phyloP scores from a whole-genome alignment of 2,888 invertebrate species.

The Ornithoptera priamus region DNA sequence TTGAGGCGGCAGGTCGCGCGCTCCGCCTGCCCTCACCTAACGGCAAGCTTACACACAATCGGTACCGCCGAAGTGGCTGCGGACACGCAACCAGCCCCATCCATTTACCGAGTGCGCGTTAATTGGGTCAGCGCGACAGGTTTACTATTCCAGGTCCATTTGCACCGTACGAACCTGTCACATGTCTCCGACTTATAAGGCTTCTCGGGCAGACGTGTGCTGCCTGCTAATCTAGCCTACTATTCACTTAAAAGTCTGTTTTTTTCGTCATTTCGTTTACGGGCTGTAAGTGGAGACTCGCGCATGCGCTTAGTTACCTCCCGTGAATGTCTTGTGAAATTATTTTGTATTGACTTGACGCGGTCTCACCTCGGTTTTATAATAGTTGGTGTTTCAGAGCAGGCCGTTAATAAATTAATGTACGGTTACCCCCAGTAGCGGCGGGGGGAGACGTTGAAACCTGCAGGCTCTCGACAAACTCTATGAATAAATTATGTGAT shows the following conservation, averaged over 20 bases:
- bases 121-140: constrained; percentile 27
- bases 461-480: not conserved
- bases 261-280: constrained; percentile 14
- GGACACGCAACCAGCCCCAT: constrained; percentile 6
- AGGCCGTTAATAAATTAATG: too few species aligned
- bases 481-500: constrained; percentile 8
- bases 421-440: too few species aligned
- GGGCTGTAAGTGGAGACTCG: constrained; percentile 5
- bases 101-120: constrained; percentile 17
- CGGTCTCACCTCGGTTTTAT: too few species aligned
- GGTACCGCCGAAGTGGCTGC: constrained; percentile 4
- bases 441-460: too few species aligned
- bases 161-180: constrained; percentile 14
- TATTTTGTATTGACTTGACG: too few species aligned
- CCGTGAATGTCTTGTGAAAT: too few species aligned
- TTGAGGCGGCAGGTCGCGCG: not conserved
- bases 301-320: too few species aligned
- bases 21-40: not conserved
- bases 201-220: constrained; percentile 8
- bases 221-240: constrained; percentile 7
- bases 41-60: constrained; percentile 9
- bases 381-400: too few species aligned
- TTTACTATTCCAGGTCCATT: constrained; percentile 14
- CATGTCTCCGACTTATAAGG: constrained; percentile 9
- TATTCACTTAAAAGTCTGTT: constrained; percentile 3